A percentile compares a stretch with the other conserved stretches of the same genome.
These are phyloP conservation scores for Camponotus pennsylvanicus DNA, from an alignment of 1,140 invertebrate genomes.

Conservation along the genomic window DNA sequence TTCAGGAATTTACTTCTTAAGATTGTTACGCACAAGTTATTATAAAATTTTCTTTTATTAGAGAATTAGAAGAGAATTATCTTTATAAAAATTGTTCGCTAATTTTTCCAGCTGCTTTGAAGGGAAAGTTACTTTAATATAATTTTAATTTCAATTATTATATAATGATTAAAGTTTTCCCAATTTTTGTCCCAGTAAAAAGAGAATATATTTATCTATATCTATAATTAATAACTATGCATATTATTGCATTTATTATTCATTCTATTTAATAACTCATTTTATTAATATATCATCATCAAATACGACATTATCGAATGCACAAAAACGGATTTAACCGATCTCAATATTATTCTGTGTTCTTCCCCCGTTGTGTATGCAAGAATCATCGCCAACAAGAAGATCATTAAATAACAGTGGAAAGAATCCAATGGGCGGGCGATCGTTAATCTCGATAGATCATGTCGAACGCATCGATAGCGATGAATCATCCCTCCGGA, in stretches of 20 bases:
- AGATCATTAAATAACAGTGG: conserved; percentile 18
- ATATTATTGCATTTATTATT: neutral
- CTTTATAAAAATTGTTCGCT: neutral
- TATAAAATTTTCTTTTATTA: conserved; percentile 2
- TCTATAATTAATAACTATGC: neutral
- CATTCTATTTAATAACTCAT: neutral
- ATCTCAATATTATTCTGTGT: neutral
- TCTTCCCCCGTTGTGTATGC: neutral
- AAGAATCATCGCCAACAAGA: conserved; percentile 13
- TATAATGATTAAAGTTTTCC: neutral
- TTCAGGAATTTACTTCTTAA: too few relatives aligned
- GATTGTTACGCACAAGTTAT: conserved; percentile 8
- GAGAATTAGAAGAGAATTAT: neutral
- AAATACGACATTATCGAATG: neutral
- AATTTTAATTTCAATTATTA: neutral
- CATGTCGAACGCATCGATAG: conserved; percentile 42
- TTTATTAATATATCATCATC: neutral
- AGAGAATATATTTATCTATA: too few relatives aligned
- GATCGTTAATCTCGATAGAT: conserved; percentile 58
- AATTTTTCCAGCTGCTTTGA: neutral
- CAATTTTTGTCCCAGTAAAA: neutral
- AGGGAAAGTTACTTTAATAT: neutral
- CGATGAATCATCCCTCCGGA: conserved; percentile 58
- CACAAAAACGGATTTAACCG: neutral
- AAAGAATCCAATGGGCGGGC: conserved; percentile 43